Evolutionary conservation across 1,140 invertebrate genomes (phyloP), one percentile per base, ranked within the genome.

Genomic region (Papilio polyxenes): DNA sequence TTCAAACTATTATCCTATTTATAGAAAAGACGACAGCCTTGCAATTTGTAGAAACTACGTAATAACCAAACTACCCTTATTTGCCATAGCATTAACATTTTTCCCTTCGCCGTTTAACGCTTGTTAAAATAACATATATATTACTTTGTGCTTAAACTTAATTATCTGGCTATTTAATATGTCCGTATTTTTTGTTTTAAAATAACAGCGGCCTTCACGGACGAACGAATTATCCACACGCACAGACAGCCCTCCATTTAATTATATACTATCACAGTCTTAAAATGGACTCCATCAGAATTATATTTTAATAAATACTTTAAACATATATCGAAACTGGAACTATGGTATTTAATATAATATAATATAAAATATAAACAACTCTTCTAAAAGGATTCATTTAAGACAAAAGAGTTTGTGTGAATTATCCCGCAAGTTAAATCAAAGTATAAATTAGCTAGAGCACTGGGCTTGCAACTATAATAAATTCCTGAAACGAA

Each of bases 201-300:
- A 84, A 82, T 75, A 83, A 81, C 40, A 49, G 20, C 82, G 82
- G 82, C 75, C 83, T 84, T 84, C 82, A 81, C 77, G 83, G 85
- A 85, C 85, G 80, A 82, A 80, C 81, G 80, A 85, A 88, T 89
- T 89, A 89, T 82, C 80, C 83, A 78, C 87, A 88, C 86, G 87
- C 87, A 40, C 81, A 59, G 82, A 81, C 84, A n/a, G 69, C 53
- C 81, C 82, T 82, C 56, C 80, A 84, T 82, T 84, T 87, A 87
- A 87, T 87, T 87, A 86, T 85, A 83, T 82, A 84, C 79, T 65
- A 51, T 82, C 83, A 48, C 76, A 62, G 53, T 59, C 78, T 40
- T 49, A 49, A 80, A 80, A 62, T 69, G 78, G 62, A 80, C 49
- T 69, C 10, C 5, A 69, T 65, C 59, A 62, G 48, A 80, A 65